Percentiles rank a stretch among this genome's conserved stretches.
These are phyloP conservation scores for Alethe diademata DNA, from an alignment of 2,113 vertebrate species.

Conservation along the genomic window DNA sequence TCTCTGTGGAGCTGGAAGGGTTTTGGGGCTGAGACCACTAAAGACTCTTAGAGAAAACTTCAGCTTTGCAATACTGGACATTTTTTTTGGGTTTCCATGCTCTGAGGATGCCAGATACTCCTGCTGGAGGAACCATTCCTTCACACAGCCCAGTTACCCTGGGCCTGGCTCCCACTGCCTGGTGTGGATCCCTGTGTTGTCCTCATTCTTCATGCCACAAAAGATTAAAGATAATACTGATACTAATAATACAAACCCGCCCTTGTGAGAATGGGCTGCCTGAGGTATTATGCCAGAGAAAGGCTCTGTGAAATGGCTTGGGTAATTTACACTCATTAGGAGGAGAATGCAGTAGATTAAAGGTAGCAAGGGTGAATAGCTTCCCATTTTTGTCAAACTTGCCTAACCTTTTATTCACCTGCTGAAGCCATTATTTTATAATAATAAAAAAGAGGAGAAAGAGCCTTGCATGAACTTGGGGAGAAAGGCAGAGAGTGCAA, in stretches of 20 bases:
- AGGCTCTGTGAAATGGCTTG: conserved; percentile 77
- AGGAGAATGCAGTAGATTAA: conserved; percentile 84
- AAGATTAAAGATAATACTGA: conserved; percentile 80
- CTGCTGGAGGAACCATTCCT: conserved; percentile 18
- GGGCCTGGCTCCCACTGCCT: not conserved
- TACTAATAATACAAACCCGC: conserved; percentile 71
- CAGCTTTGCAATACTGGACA: not conserved
- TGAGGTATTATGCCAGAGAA: conserved; percentile 73
- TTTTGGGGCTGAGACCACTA: not conserved
- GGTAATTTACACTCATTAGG: conserved; percentile 83
- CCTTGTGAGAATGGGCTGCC: conserved; percentile 69
- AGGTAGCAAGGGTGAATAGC: conserved; percentile 84
- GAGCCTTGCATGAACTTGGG: conserved; percentile 68
- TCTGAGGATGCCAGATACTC: not conserved
- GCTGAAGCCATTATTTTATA: conserved; percentile 79
- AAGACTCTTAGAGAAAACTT: not conserved
- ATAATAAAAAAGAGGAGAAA: conserved; percentile 77
- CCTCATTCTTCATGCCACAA: conserved; percentile 75
- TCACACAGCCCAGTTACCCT: not conserved
- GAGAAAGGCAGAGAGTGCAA: conserved; percentile 68
- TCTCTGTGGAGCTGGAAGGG: not conserved
- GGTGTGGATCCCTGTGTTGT: conserved; percentile 54
- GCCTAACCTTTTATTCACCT: conserved; percentile 82
- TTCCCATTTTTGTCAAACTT: conserved; percentile 84
- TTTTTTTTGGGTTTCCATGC: not conserved